These are phyloP conservation scores for Sialis lutaria DNA, from an alignment of 2,888 invertebrate species.

Conservation along the genomic window DNA sequence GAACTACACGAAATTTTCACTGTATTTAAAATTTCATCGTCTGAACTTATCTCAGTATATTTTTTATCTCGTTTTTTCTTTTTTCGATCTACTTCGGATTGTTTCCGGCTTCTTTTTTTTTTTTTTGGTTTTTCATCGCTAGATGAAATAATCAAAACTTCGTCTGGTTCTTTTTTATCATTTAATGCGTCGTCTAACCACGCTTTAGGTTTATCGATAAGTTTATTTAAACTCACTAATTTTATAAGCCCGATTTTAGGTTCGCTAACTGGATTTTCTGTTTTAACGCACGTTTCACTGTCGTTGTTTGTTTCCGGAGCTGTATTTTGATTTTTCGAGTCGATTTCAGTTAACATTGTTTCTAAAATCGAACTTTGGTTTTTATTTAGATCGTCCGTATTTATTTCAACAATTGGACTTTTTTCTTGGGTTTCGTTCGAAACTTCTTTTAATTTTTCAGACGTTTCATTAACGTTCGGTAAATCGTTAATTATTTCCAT, in stretches of 20 bases:
- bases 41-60: too few relatives aligned
- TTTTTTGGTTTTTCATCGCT: not conserved
- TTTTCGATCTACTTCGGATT: too few relatives aligned
- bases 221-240: conserved; percentile 21
- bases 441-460: too few relatives aligned
- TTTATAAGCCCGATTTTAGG: conserved; percentile 13
- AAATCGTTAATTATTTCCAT: too few relatives aligned
- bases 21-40: too few relatives aligned
- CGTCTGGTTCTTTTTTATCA: not conserved
- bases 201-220: conserved; percentile 14
- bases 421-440: too few relatives aligned
- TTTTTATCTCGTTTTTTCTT: too few relatives aligned
- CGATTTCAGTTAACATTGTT: not conserved
- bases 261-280: not conserved
- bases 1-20: too few relatives aligned
- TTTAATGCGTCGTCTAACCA: conserved; percentile 1
- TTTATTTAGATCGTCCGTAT: too few relatives aligned
- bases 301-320: not conserved
- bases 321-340: not conserved
- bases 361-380: too few relatives aligned
- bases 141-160: not conserved
- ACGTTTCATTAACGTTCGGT: too few relatives aligned
- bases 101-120: not conserved
- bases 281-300: not conserved
- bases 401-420: too few relatives aligned